Percentiles rank a stretch among this genome's conserved stretches.
Conservation (phyloP, 2,797 vertebrate genomes). For the Galaxias olidus region DNA sequence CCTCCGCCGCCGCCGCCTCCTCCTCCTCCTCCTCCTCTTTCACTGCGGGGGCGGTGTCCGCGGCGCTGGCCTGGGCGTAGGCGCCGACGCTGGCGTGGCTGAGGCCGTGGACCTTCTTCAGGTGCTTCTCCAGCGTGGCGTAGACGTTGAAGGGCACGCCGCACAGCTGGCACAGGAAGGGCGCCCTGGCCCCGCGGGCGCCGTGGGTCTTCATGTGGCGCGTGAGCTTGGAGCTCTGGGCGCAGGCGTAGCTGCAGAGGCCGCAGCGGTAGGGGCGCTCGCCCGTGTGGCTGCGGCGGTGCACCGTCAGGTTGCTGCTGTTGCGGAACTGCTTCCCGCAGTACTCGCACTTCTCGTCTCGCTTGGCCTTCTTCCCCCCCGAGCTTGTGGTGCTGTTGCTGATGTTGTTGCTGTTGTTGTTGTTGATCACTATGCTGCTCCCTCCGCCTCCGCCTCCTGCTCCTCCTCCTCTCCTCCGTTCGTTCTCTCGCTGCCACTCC, state of each 20-base stretch:
- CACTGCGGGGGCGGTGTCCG: conserved; percentile 40
- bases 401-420: not conserved
- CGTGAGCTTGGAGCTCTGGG: conserved; percentile 86
- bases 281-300: conserved; percentile 83
- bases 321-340: conserved; percentile 80
- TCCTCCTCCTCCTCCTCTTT: conserved; percentile 38
- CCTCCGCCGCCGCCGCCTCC: conserved; percentile 22
- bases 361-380: conserved; percentile 66
- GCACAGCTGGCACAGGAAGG: conserved; percentile 70
- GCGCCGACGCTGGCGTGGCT: conserved; percentile 72
- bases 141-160: conserved; percentile 76
- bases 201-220: conserved; percentile 89
- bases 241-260: conserved; percentile 85
- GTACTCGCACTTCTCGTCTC: conserved; percentile 76
- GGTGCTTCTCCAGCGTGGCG: conserved; percentile 83
- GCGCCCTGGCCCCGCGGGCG: conserved; percentile 62
- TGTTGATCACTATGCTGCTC: not conserved
- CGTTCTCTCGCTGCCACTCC: conserved; percentile 73
- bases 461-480: conserved; percentile 47
- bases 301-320: conserved; percentile 79
- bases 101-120: conserved; percentile 80
- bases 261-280: conserved; percentile 85
- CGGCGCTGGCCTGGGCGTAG: conserved; percentile 60
- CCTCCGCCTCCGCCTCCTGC: conserved; percentile 16
- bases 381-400: not conserved